These are phyloP conservation scores for Moxostoma hubbsi DNA, from an alignment of 2,797 vertebrate genomes.

Conservation along the genomic window DNA sequence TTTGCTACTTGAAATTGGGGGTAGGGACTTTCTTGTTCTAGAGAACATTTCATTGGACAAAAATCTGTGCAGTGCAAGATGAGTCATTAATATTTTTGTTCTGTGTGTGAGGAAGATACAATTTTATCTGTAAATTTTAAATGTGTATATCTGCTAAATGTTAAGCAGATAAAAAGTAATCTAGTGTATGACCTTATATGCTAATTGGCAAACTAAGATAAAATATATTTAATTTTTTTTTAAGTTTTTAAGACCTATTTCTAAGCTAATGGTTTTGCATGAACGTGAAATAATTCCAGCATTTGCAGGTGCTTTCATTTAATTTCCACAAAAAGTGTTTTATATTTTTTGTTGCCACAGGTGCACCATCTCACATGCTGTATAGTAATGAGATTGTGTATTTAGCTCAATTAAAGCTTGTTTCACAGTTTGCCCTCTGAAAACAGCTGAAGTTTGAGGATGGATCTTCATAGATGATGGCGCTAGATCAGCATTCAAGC, in stretches of 20 bases:
- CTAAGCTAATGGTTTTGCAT: slow-evolving; percentile 7
- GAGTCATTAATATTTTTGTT: too few relatives aligned
- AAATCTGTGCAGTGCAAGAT: too few relatives aligned
- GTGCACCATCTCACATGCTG: background rate
- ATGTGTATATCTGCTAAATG: too few relatives aligned
- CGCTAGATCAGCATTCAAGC: background rate
- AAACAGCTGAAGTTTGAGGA: background rate
- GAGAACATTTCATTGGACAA: too few relatives aligned
- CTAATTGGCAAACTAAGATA: too few relatives aligned
- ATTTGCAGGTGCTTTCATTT: slow-evolving; percentile 1
- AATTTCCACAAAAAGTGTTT: background rate
- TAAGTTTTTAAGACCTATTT: slow-evolving; percentile 1
- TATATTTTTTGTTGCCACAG: background rate
- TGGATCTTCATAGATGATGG: background rate
- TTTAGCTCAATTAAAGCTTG: background rate
- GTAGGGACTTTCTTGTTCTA: too few relatives aligned
- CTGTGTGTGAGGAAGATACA: too few relatives aligned
- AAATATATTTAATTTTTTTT: too few relatives aligned
- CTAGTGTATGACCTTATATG: too few relatives aligned
- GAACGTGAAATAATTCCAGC: background rate
- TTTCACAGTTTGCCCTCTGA: background rate
- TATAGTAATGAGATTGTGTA: background rate
- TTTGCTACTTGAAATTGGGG: too few relatives aligned
- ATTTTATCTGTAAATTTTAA: too few relatives aligned
- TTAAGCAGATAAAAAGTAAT: too few relatives aligned